These are phyloP conservation scores for Metacarcinus magister DNA, from an alignment of 2,888 invertebrate genomes.

Conservation along the genomic window DNA sequence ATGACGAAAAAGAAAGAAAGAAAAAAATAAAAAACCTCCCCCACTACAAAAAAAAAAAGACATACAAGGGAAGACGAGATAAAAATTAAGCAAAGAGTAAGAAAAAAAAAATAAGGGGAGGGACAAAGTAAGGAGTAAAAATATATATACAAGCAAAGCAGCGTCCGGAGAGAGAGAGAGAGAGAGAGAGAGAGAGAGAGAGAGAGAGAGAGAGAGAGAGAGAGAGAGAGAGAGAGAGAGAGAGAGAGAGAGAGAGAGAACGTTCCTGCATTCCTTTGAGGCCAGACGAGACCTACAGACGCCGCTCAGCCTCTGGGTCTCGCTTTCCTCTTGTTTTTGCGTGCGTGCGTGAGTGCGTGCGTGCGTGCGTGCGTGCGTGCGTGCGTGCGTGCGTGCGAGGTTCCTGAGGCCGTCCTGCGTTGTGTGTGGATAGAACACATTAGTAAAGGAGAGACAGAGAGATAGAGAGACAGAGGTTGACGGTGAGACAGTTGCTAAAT, in stretches of 20 bases:
- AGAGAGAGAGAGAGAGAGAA: not conserved
- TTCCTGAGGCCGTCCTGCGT: too few relatives aligned
- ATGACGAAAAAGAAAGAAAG: not conserved
- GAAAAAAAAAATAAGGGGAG: not conserved
- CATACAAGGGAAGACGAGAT: not conserved
- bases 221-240: constrained; percentile 2
- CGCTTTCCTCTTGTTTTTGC: not conserved
- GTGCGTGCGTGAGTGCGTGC: not conserved
- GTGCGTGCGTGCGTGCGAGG: too few relatives aligned
- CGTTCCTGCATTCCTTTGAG: not conserved
- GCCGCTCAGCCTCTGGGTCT: not conserved
- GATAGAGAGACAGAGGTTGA: too few relatives aligned
- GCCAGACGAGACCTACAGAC: not conserved
- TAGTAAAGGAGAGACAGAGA: not conserved
- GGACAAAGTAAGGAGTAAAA: not conserved
- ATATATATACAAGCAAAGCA: not conserved
- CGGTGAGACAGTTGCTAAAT: too few relatives aligned
- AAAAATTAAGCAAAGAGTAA: not conserved
- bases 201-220: constrained; percentile 30
- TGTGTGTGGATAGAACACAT: not conserved
- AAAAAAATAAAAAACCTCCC: not conserved
- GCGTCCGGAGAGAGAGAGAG: not conserved
- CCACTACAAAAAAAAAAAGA: too few relatives aligned
- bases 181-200: constrained; percentile 34
- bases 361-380: too few relatives aligned